Percentiles rank a stretch among this genome's conserved stretches.
phyloP scores from a whole-genome alignment of 2,888 invertebrate species.

The Nycteola revayana region DNA sequence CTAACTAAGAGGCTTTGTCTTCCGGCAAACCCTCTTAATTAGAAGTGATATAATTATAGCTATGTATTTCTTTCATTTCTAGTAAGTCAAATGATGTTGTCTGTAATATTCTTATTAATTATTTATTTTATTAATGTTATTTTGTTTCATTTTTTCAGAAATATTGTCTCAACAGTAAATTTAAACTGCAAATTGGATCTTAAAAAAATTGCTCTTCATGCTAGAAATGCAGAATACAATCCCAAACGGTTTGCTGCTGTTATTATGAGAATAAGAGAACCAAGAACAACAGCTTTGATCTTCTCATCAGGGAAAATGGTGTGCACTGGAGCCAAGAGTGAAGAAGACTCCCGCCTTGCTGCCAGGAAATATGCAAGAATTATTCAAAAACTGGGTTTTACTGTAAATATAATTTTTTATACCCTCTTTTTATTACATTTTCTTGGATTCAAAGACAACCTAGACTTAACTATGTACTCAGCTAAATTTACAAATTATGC shows the following conservation, averaged over 20 bases:
- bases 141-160: conserved; percentile 84
- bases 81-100: not conserved
- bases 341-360: conserved; percentile 89
- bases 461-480: too few species aligned
- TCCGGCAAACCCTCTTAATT: too few species aligned
- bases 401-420: too few species aligned
- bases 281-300: conserved; percentile 90
- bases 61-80: too few species aligned
- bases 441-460: too few species aligned
- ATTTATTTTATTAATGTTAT: not conserved
- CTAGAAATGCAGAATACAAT: conserved; percentile 99
- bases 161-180: conserved; percentile 99
- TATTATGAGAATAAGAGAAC: conserved; percentile 96
- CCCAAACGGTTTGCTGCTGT: conserved; percentile 99
- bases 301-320: conserved; percentile 93
- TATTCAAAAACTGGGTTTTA: conserved; percentile 91
- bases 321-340: conserved; percentile 92
- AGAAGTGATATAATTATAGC: too few species aligned
- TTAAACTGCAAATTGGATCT: conserved; percentile 96
- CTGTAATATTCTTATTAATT: not conserved
- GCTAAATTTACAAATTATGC: too few species aligned
- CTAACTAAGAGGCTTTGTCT: too few species aligned
- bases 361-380: conserved; percentile 92
- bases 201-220: conserved; percentile 98
- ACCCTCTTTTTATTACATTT: too few species aligned